Conservation (phyloP, 2,113 vertebrate genomes). For the Butorides virescens region DNA sequence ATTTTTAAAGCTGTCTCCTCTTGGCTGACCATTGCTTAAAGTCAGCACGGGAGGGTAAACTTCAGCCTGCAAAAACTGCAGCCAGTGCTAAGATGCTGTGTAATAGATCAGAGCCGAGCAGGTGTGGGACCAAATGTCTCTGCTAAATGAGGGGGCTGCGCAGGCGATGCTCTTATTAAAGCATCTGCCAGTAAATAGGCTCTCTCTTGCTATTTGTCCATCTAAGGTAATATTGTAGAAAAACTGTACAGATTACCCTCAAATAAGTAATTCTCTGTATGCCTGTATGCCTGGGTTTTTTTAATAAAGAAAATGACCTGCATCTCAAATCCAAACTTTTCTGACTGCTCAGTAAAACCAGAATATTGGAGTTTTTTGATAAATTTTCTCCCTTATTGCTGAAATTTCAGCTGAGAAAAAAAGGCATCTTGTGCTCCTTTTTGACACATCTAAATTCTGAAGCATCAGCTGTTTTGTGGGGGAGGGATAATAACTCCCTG, state of each 20-base stretch:
- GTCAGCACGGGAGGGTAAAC: background rate
- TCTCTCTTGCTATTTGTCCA: background rate
- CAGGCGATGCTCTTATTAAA: background rate
- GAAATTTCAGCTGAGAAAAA: constrained; percentile 6
- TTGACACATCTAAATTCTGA: constrained; percentile 24
- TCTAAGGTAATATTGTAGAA: background rate
- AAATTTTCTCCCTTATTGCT: constrained; percentile 15
- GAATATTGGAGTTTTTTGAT: background rate
- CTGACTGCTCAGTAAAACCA: background rate
- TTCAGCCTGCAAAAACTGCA: background rate
- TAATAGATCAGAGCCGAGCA: background rate
- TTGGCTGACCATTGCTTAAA: background rate
- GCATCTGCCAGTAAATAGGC: background rate
- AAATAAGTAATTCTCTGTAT: background rate
- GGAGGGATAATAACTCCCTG: constrained; percentile 30
- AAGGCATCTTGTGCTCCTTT: background rate
- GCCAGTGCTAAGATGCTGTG: background rate
- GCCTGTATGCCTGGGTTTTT: background rate
- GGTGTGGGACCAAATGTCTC: background rate
- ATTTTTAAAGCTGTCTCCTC: background rate
- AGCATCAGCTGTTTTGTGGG: constrained; percentile 22
- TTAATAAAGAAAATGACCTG: background rate
- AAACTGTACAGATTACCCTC: background rate
- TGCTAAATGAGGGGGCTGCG: background rate
- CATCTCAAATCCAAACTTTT: constrained; percentile 4